Evolutionary conservation across 2,113 vertebrate genomes (phyloP).

Genomic region (Paraplagusia blochii): DNA sequence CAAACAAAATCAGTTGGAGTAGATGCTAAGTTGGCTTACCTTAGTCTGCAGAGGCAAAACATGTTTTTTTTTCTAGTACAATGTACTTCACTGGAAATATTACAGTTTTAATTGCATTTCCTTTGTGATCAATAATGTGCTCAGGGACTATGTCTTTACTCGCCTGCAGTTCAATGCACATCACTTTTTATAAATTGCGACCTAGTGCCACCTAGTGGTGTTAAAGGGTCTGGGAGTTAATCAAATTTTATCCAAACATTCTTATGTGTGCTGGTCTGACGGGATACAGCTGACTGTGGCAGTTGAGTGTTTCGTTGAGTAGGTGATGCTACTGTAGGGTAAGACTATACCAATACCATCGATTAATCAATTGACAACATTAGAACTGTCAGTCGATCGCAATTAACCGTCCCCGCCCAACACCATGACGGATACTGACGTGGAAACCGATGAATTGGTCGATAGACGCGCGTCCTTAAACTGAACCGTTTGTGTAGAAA

Average conservation of each 20-base stretch:
- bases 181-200: slow-evolving; percentile 15
- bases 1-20: slow-evolving; percentile 18
- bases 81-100: too few species aligned
- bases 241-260: too few species aligned
- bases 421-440: slow-evolving; percentile 10
- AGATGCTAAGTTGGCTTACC: slow-evolving; percentile 18
- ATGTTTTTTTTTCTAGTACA: background rate
- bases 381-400: slow-evolving; percentile 4
- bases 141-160: background rate
- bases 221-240: background rate
- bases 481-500: background rate
- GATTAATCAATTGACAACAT: slow-evolving; percentile 13
- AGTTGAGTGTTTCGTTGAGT: background rate
- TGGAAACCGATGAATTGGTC: slow-evolving; percentile 26
- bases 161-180: background rate
- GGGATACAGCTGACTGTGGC: background rate
- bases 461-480: background rate
- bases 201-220: slow-evolving; percentile 61
- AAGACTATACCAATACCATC: background rate
- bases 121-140: background rate
- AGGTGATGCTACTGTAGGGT: background rate
- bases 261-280: too few species aligned
- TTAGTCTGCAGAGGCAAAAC: slow-evolving; percentile 18
- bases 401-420: background rate
- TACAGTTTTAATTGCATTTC: background rate